Base-by-base conservation (phyloP, 1,140 invertebrate genomes). In the Conus betulinus region DNA sequence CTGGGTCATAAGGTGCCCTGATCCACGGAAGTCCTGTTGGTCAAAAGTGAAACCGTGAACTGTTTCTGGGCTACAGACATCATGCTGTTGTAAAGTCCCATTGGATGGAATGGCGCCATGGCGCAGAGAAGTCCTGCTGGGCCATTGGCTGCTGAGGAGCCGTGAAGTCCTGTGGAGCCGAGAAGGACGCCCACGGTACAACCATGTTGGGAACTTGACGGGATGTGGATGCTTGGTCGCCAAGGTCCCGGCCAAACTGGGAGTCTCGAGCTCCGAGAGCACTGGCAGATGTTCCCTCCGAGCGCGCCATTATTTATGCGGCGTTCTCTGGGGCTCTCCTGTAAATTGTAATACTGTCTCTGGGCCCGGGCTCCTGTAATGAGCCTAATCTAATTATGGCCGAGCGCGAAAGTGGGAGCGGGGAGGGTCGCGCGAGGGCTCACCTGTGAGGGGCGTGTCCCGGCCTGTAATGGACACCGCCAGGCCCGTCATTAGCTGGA, bases 341-440 rank as follows among this genome's bases (percentile, higher is more conserved):
- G 85, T 87, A 87, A 87, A 87, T 87, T 87, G 85, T 87, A 87
- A 76, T 87, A 79, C 71, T 87, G 85, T 87, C 85, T 55, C 85
- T 27, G 71, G 53, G 20, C 67, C 71, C 85, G 39, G 51, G 71
- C 51, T 52, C 85, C 74, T 87, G 85, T 87, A 87, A 87, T 87
- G 85, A 87, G 85, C 74, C 74, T 87, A 87, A 87, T 87, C 85
- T 87, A 87, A 87, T 87, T 87, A 87, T 78, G 71, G 74, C 71
- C 0, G 71, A 39, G 85, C 85, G 85, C 85, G 51, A 87, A 79
- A 87, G 74, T 78, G 71, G 39, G 85, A 63, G 74, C 39, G 71
- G 74, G 74, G 85, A 84, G 82, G 84, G 84, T 67, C 74, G 85
- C 53, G 74, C 85, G 74, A 74, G 85, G 85, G 71, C 85, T 87